Conservation (phyloP, 2,113 vertebrate species). For the Periophthalmodon schlosseri region DNA sequence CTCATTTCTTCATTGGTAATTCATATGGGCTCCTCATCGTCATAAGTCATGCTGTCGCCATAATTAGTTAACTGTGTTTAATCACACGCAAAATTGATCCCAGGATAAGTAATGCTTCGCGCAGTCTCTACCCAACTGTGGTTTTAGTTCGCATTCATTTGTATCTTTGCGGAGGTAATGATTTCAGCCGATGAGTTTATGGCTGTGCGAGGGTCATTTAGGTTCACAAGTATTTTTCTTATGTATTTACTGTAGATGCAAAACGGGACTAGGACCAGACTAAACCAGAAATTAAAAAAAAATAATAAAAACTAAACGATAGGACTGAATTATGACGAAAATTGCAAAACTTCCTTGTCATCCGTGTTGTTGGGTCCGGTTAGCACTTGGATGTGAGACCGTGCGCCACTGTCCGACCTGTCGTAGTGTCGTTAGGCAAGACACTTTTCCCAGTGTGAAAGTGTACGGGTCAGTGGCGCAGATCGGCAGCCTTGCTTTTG, state of each 20-base stretch:
- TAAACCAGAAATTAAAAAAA: not conserved
- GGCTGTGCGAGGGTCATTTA: conserved; percentile 7
- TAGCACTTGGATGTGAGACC: too few species aligned
- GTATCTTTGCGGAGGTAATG: conserved; percentile 26
- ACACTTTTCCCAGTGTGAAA: too few species aligned
- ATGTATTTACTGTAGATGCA: not conserved
- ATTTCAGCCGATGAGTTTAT: conserved; percentile 2
- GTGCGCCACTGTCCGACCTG: too few species aligned
- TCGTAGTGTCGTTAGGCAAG: too few species aligned
- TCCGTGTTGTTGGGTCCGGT: too few species aligned
- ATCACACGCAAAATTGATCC: conserved; percentile 67
- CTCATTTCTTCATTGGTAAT: conserved; percentile 34
- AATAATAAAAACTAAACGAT: too few species aligned
- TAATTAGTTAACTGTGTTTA: conserved; percentile 69
- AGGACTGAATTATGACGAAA: too few species aligned
- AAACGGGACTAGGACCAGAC: not conserved
- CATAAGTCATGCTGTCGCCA: conserved; percentile 64
- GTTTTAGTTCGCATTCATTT: conserved; percentile 32
- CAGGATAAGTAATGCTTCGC: conserved; percentile 54
- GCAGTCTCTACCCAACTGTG: conserved; percentile 35
- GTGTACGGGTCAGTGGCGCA: too few species aligned
- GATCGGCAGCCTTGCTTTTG: too few species aligned
- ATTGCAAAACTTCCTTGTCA: too few species aligned
- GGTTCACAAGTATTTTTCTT: not conserved
- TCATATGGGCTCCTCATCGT: conserved; percentile 62